Conservation (phyloP, 2,113 vertebrate genomes). For the Dendrocopos noguchii region DNA sequence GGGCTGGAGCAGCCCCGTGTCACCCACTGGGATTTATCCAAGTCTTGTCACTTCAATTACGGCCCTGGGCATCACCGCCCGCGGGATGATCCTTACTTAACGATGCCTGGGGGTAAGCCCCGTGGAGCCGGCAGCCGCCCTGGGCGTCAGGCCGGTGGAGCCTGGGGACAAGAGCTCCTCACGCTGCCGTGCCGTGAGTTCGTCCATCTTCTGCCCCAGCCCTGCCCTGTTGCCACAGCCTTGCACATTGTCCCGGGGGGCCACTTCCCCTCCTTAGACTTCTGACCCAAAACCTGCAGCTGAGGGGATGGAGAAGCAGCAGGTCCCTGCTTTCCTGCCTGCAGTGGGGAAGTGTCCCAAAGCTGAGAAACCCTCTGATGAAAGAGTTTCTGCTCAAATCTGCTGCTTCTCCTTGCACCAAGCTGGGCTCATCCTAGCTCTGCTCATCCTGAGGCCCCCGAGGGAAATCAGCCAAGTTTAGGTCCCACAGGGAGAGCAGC, state of each 20-base stretch:
- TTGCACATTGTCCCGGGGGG: neutral
- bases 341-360: accelerated
- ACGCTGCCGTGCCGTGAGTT: neutral
- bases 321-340: accelerated
- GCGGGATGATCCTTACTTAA: neutral
- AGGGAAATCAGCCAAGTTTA: neutral
- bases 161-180: neutral
- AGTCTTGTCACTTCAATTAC: constrained; percentile 52
- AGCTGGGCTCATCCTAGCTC: too few relatives aligned
- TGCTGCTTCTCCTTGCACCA: neutral
- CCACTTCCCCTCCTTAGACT: neutral
- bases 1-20: neutral
- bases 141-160: neutral
- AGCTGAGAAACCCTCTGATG: neutral
- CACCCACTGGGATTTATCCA: constrained; percentile 10
- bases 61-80: neutral
- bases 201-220: neutral
- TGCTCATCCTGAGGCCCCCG: neutral
- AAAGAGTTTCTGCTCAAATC: neutral
- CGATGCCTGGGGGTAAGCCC: neutral
- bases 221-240: neutral
- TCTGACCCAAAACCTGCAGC: neutral
- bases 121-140: neutral
- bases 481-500: neutral
- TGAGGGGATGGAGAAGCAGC: neutral